Evolutionary conservation across 2,888 invertebrate genomes (phyloP), one percentile per base, ranked within the genome.

Genomic region (Phaedon cochleariae): DNA sequence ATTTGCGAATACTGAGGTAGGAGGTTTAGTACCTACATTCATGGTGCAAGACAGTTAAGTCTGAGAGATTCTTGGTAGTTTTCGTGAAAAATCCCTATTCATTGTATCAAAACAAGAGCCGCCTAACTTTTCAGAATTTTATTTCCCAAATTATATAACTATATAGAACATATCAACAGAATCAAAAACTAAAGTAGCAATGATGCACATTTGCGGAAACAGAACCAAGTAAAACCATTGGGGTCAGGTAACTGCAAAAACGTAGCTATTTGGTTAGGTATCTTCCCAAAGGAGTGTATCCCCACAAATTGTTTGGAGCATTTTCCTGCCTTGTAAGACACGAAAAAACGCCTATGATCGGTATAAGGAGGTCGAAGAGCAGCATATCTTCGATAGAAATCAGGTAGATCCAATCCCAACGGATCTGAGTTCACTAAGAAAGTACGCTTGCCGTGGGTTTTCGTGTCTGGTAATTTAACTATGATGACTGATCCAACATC

Each of bases 231-330:
- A 22, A 64, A 70, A 17, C 18, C 9, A 22, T 62, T 54, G 0
- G 68, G 55, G 52, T 70, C 59, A n/a, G 65, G 66, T 10, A 70
- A 57, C 9, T 61, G 60, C 22, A 68, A 51, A 48, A 62, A 70
- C n/a, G 51, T 61, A 20, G 70, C 70, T 31, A 70, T 66, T 57
- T 55, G 59, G 9, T n/a, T 54, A 17, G 70, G 66, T 10, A 68
- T 48, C 48, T 54, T 62, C 3, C 66, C 62, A 17, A 68, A 62
- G 2, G 64, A 67, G 54, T 70, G 62, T 22, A 59, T 64, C 7
- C 70, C 66, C 3, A 68, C 57, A 9, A 60, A 59, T 29, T 68
- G 65, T 21, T 52, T 58, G 1, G 61, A 62, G 51, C 65, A 70
- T 49, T 68, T 68, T 12, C 55, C 55, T 20, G 63, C 53, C 12